Evolutionary conservation across 2,797 vertebrate genomes (phyloP), one percentile per base, ranked within the genome.

Genomic region (Ammospiza maritima): DNA sequence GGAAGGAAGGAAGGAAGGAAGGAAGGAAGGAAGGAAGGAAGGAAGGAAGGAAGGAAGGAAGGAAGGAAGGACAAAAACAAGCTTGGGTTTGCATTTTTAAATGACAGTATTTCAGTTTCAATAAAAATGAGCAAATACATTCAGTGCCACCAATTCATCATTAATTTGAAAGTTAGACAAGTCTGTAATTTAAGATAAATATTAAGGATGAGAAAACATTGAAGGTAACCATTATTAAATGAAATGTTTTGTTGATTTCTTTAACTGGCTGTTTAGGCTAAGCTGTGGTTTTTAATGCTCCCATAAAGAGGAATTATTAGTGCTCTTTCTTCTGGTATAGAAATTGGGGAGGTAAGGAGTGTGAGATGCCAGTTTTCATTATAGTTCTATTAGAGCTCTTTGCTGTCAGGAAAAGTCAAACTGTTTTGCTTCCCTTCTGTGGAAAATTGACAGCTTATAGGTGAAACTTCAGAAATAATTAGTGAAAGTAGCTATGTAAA

Each of bases 391-490:
- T 94, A 94, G 94, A 97, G 77, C 82, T 95, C 65, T 96, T 95
- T 93, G 79, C 94, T 98, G 95, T 97, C 97, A 97, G 70, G 74
- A 58, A 94, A 93, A 96, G 77, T 83, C 93, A 90, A 90, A 92
- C 56, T 96, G 84, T 91, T 98, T 97, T 96, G 21, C 89, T 96
- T 97, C 71, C 45, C 27, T 96, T 93, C 93, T 96, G 78, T 54
- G 87, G 88, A 71, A 96, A 96, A 94, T 94, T 97, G 95, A 96
- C 96, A 97, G 92, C 88, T 97, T 96, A 97, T 95, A 97, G 95
- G 91, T 95, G 97, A 97, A 97, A 97, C 96, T 96, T 98, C 96
- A 97, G 89, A 87, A 97, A 96, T 97, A 98, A 98, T 98, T 98
- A 97, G 95, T 92, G 96, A 94, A 96, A 95, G 86, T 85, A 86